phyloP scores from a whole-genome alignment of 2,797 vertebrate genomes.

The Siniperca scherzeri region DNA sequence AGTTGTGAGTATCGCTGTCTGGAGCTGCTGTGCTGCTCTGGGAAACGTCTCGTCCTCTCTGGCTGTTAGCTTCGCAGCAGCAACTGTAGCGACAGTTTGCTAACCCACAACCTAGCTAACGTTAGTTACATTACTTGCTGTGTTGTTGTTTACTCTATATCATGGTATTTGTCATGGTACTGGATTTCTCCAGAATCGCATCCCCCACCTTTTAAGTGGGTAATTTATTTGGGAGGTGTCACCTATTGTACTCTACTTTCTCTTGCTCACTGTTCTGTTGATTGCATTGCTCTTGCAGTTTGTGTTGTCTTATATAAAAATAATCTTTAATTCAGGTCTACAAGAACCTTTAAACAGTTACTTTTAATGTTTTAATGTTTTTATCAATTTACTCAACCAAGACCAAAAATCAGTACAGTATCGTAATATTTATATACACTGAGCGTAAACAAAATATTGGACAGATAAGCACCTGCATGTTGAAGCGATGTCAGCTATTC shows the following conservation, averaged over 20 bases:
- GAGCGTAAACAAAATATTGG: constrained; percentile 44
- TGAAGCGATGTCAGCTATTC: constrained; percentile 63
- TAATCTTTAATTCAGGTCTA: not conserved
- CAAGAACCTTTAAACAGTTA: not conserved
- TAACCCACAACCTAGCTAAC: no score
- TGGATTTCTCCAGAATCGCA: no score
- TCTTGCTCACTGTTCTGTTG: constrained; percentile 3
- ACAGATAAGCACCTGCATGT: constrained; percentile 53
- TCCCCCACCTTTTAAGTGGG: constrained; percentile 8
- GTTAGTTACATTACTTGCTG: no score
- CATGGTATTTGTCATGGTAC: no score
- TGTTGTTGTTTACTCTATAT: no score
- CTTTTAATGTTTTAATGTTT: not conserved
- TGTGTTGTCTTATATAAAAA: not conserved
- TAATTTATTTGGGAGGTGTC: constrained; percentile 47
- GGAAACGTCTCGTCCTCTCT: no score
- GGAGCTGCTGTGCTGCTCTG: no score
- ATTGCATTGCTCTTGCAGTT: constrained; percentile 5
- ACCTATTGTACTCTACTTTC: constrained; percentile 12
- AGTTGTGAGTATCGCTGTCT: no score
- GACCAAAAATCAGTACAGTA: not conserved
- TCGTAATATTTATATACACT: constrained; percentile 10
- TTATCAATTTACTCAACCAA: not conserved
- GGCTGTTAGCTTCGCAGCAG: no score
- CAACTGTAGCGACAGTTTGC: no score